Conservation (phyloP, 2,113 vertebrate genomes). For the Trematomus loennbergii region DNA sequence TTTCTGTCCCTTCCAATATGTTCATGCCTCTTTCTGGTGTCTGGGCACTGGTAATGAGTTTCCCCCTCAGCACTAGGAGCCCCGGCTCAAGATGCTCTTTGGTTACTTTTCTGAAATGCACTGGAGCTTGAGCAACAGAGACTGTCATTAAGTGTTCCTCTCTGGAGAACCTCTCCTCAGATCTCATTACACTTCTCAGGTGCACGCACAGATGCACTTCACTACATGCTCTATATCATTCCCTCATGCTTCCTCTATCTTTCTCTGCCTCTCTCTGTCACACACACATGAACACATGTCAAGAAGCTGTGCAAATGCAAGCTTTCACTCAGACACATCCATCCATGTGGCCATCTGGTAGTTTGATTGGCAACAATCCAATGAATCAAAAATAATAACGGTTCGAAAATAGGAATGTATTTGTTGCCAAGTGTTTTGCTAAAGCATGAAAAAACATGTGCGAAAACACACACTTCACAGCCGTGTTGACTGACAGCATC, state of each 20-base stretch:
- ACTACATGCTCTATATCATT: not conserved
- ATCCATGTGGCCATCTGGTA: constrained; percentile 32
- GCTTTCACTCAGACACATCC: constrained; percentile 4
- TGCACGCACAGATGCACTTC: constrained; percentile 48
- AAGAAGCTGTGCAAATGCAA: not conserved
- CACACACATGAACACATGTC: not conserved
- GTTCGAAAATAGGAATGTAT: constrained; percentile 24
- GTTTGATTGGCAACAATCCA: constrained; percentile 19
- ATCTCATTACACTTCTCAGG: constrained; percentile 66
- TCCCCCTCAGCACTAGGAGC: constrained; percentile 32
- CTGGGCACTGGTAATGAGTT: constrained; percentile 66
- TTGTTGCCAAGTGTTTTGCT: constrained; percentile 46
- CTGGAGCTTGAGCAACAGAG: constrained; percentile 46
- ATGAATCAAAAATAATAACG: constrained; percentile 34
- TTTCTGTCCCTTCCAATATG: constrained; percentile 41
- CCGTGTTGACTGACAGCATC: constrained; percentile 48
- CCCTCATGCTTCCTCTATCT: not conserved
- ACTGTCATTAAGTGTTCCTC: constrained; percentile 60
- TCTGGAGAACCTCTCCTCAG: constrained; percentile 48
- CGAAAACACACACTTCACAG: constrained; percentile 22
- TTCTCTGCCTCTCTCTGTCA: not conserved
- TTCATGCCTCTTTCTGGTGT: constrained; percentile 45
- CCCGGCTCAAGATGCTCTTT: constrained; percentile 30
- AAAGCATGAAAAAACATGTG: constrained; percentile 62
- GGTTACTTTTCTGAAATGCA: constrained; percentile 49